Evolutionary conservation across 1,140 invertebrate genomes (phyloP), one percentile per base, ranked within the genome.

Genomic region (Parasteatoda tepidariorum): DNA sequence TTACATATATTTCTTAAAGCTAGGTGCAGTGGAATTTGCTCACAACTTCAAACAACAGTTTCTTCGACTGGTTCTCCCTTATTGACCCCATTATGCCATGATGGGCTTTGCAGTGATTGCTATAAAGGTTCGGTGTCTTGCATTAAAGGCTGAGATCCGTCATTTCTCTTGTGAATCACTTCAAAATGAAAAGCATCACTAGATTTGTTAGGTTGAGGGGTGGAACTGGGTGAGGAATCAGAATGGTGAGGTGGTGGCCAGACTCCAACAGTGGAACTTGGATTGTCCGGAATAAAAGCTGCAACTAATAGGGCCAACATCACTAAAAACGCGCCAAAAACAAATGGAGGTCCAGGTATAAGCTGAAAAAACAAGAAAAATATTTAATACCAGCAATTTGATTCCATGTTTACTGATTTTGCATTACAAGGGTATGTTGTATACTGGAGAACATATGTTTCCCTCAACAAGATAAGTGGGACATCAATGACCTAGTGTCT

Each of bases 331-430:
- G 98, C 96, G 76, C 98, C 98, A 90, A 99, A 97, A 34, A 99
- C 95, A 91, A 99, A 99, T n/a, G 98, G 98, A 64, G 98, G 98
- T n/a, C 98, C 98, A 62, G 98, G 98, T 86, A 99, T 93, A 86
- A 98, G 90, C 90, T 95, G 91, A 24, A 82, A 34, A 30, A 79
- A 28, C 22, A 30, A 66, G 26, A 30, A 38, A 15, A 5, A 38
- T 48, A 71, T 26, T 74, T 41, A 70, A 28, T 48, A n/a, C n/a
- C n/a, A n/a, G n/a, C n/a, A n/a, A n/a, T n/a, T n/a, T n/a, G n/a
- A n/a, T n/a, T n/a, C n/a, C n/a, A n/a, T n/a, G n/a, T n/a, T n/a
- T n/a, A n/a, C n/a, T n/a, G n/a, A n/a, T n/a, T n/a, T n/a, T n/a
- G n/a, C n/a, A n/a, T n/a, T n/a, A n/a, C n/a, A n/a, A n/a, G n/a